These are phyloP conservation scores for Caradrina clavipalpis DNA, from an alignment of 2,888 invertebrate species.

Conservation along the genomic window DNA sequence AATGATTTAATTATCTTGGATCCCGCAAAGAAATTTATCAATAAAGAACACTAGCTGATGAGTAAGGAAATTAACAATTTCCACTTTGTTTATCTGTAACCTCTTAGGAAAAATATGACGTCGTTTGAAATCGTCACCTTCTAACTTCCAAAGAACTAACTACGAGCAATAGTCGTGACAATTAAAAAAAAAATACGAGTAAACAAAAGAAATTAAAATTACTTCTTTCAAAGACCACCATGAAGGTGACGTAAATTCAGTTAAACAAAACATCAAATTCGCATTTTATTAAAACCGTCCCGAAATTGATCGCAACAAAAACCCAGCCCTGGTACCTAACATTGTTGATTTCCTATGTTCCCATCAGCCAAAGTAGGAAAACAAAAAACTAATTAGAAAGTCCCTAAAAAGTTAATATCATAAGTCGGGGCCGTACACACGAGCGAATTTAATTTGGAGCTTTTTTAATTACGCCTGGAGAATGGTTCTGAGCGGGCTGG, in stretches of 20 bases:
- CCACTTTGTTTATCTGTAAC: too few species aligned
- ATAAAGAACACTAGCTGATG: too few species aligned
- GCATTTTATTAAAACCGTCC: slow-evolving; percentile 30
- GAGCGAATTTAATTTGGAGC: slow-evolving; percentile 91
- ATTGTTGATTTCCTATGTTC: slow-evolving; percentile 73
- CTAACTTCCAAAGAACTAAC: too few species aligned
- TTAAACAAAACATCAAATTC: slow-evolving; percentile 43
- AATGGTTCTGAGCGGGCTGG: slow-evolving; percentile 84
- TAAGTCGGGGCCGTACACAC: slow-evolving; percentile 87
- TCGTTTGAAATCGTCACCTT: too few species aligned
- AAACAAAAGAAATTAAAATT: slow-evolving; percentile 12
- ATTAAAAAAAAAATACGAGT: background rate
- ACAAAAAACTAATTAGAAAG: slow-evolving; percentile 89
- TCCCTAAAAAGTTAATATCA: slow-evolving; percentile 89
- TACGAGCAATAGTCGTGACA: background rate
- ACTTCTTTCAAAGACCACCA: slow-evolving; percentile 28
- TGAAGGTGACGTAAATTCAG: slow-evolving; percentile 24
- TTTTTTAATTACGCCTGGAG: slow-evolving; percentile 90
- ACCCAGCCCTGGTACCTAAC: slow-evolving; percentile 37
- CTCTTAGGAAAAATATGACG: too few species aligned
- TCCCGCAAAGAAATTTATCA: too few species aligned
- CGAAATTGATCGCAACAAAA: slow-evolving; percentile 46
- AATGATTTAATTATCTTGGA: too few species aligned
- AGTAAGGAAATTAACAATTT: too few species aligned
- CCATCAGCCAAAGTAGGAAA: slow-evolving; percentile 76